Evolutionary conservation across 2,797 vertebrate genomes (phyloP), one percentile per base, ranked within the genome.

Genomic region (Enteromius afrohamiltoni): DNA sequence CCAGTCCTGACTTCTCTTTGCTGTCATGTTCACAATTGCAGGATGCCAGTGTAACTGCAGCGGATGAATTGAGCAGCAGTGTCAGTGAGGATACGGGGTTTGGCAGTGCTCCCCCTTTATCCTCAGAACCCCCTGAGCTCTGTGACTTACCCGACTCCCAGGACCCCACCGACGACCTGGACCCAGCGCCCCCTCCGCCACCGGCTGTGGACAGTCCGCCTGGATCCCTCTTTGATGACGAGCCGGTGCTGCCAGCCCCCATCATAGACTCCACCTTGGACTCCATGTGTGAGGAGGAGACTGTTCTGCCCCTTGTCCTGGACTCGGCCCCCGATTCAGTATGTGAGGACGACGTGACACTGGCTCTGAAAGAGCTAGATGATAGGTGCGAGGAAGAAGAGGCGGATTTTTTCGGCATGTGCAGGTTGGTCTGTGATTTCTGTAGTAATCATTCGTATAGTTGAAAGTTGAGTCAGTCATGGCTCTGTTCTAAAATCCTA

Each of bases 341-440:
- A 88, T 99, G 97, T 87, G 98, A 99, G 83, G 98, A 99, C 9
- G 97, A 99, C 55, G 97, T 99, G 81, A 99, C 97, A 0, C 94
- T 98, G 88, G 98, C 97, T 71, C 91, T 99, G 90, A 99, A 97
- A 89, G 98, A 98, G 90, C 94, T 99, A 0, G 98, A 99, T 73
- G 97, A 99, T 90, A 94, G 97, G 79, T 99, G 98, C 85, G 97
- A 99, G 91, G 98, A 99, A 82, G 98, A 99, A 88, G 98, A 97
- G 92, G 98, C 97, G 0, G 97, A 99, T 87, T 96, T 97, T 89
- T 99, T 96, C 2, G 95, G 95, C 89, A 94, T 97, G 91, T 99
- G 97, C 34, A 99, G 98, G 98, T 99, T 89, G 88, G 91, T 78
- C 6, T 65, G 6, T 49, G 40, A 65, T 64, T 64, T 65, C 6